These are phyloP conservation scores for Pogoniulus pusillus DNA, from an alignment of 2,797 vertebrate species.

Conservation along the genomic window DNA sequence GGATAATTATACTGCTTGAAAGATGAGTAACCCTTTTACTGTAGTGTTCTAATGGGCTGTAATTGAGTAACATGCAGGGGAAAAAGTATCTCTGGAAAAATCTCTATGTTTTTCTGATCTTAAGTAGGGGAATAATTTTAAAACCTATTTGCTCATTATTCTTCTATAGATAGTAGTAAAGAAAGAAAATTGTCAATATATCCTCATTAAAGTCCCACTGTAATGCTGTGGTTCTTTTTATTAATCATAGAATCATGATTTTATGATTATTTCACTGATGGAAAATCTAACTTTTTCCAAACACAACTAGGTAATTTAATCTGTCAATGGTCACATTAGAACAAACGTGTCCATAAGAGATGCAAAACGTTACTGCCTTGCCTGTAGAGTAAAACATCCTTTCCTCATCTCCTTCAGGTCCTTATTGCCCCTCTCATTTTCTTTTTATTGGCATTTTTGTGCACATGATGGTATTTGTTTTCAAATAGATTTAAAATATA, in stretches of 20 bases:
- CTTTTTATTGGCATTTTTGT: neutral
- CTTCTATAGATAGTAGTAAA: neutral
- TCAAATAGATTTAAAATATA: neutral
- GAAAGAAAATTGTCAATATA: neutral
- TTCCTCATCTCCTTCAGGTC: neutral
- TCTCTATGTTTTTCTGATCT: neutral
- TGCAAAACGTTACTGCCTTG: neutral
- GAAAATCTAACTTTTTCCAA: neutral
- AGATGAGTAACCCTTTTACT: neutral
- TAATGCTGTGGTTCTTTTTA: conserved; percentile 26
- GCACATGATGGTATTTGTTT: neutral
- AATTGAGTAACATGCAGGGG: neutral
- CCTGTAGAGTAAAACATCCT: neutral
- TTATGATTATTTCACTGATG: neutral
- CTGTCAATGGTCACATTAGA: neutral
- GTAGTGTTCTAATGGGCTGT: neutral
- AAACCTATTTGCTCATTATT: neutral
- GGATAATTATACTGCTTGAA: neutral
- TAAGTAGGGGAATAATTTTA: neutral
- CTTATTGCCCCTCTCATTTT: neutral
- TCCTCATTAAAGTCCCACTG: neutral
- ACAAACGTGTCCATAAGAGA: neutral
- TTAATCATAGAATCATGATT: no score
- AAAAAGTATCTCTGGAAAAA: neutral
- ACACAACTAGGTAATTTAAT: neutral